phyloP scores from a whole-genome alignment of 2,888 invertebrate genomes.

The Apodemia zela region DNA sequence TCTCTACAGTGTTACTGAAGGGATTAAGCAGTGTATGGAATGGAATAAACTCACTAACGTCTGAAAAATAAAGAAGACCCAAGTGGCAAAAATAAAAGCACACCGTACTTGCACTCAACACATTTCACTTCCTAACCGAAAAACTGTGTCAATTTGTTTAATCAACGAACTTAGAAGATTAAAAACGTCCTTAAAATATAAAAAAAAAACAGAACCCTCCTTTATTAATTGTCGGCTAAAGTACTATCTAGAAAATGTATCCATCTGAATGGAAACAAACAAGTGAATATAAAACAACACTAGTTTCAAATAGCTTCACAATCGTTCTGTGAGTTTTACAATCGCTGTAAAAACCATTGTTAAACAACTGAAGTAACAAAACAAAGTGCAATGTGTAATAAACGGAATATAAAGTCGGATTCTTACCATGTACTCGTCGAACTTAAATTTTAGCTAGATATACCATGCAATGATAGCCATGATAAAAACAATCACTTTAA shows the following conservation, averaged over 20 bases:
- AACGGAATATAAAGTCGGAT: slow-evolving; percentile 48
- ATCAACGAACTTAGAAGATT: no score
- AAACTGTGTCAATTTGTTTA: no score
- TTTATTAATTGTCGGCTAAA: no score
- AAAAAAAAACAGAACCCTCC: no score
- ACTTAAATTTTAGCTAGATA: slow-evolving; percentile 33
- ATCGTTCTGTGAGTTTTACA: slow-evolving; percentile 51
- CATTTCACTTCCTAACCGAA: no score
- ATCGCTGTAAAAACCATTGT: slow-evolving; percentile 59
- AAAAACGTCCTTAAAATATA: no score
- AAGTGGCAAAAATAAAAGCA: no score
- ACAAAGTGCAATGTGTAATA: slow-evolving; percentile 57
- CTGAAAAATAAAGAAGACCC: no score
- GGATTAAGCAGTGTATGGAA: no score
- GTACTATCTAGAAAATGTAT: not conserved
- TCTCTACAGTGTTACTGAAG: no score
- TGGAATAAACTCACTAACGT: no score
- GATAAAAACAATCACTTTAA: not conserved
- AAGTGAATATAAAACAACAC: slow-evolving; percentile 17
- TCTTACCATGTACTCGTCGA: not conserved
- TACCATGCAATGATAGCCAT: slow-evolving; percentile 19
- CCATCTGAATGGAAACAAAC: slow-evolving; percentile 9
- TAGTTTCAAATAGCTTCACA: slow-evolving; percentile 34
- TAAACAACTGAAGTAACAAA: slow-evolving; percentile 51
- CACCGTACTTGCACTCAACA: no score